Evolutionary conservation across 2,113 vertebrate genomes (phyloP).

Genomic region (Phoxinus phoxinus): DNA sequence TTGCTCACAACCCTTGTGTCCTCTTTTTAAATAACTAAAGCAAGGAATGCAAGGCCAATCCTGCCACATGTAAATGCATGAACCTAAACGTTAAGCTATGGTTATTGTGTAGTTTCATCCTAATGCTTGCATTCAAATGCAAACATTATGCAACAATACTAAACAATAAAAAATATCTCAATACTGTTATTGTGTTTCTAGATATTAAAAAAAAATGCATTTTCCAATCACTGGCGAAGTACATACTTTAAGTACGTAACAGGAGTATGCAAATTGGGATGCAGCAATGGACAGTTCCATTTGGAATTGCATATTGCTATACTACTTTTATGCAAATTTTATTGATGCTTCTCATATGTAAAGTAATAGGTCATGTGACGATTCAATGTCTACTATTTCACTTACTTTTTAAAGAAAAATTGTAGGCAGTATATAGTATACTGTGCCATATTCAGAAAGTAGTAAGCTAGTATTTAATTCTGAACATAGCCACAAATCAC

Average conservation of each 20-base stretch:
- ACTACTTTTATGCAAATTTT: background rate
- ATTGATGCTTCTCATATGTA: background rate
- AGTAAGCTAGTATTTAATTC: background rate
- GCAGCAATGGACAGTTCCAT: no score
- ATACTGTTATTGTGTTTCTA: background rate
- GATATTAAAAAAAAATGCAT: background rate
- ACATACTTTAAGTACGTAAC: background rate
- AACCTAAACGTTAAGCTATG: background rate
- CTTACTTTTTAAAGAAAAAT: background rate
- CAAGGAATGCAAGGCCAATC: constrained; percentile 5
- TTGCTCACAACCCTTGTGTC: background rate
- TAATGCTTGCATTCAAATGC: background rate
- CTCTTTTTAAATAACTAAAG: background rate
- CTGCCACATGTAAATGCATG: background rate
- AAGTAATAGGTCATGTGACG: background rate
- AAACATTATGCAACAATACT: background rate
- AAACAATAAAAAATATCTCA: background rate
- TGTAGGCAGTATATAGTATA: background rate
- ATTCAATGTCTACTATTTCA: background rate
- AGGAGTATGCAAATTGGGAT: background rate
- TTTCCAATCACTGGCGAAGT: background rate
- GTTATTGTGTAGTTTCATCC: background rate
- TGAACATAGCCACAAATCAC: background rate
- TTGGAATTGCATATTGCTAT: background rate
- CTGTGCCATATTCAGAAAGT: background rate